Evolutionary conservation across 2,797 vertebrate species (phyloP), one percentile per base, ranked within the genome.

Genomic region (Hyperoplus lanceolatus): DNA sequence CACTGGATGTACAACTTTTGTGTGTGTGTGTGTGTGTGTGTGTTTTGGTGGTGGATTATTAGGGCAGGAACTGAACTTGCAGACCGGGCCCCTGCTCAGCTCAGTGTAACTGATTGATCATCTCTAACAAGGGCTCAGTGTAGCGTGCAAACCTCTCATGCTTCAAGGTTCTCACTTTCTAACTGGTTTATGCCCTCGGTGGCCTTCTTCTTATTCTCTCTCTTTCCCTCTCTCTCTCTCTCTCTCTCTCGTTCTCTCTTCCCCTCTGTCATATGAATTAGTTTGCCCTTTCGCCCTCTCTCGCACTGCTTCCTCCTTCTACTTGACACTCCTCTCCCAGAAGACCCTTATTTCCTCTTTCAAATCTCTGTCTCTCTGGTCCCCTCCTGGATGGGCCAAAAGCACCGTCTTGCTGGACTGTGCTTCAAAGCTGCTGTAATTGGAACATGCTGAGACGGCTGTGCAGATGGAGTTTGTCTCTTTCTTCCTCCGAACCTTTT

Each of bases 361-460:
- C 67, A 62, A 38, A 80, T 41, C 46, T 74, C 54, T 61, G 29
- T 58, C 57, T 43, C 29, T 55, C 72, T 69, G 2, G 21, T 60
- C 70, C 79, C 83, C 77, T 85, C 81, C 67, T 77, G 67, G 67
- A 88, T 29, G 29, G 63, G 70, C 79, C 75, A 82, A 85, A 74
- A 82, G 78, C 83, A 81, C 58, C 13, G 15, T 85, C 86, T 80
- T 74, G 63, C 82, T 85, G 79, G 81, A 89, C 76, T 67, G 48
- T 18, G 84, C 91, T 91, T 93, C 92, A 92, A 92, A 93, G 92
- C 81, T 12, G 56, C 77, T 84, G 79, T 91, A 93, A 94, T 90
- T 90, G 87, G 75, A 94, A 90, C 91, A 91, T 88, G 89, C 90
- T 90, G 89, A 85, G 87, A 79, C 38, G 15, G 57, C 82, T 69